Evolutionary conservation across 1,140 invertebrate genomes (phyloP).

Genomic region (Plutomurus gul): DNA sequence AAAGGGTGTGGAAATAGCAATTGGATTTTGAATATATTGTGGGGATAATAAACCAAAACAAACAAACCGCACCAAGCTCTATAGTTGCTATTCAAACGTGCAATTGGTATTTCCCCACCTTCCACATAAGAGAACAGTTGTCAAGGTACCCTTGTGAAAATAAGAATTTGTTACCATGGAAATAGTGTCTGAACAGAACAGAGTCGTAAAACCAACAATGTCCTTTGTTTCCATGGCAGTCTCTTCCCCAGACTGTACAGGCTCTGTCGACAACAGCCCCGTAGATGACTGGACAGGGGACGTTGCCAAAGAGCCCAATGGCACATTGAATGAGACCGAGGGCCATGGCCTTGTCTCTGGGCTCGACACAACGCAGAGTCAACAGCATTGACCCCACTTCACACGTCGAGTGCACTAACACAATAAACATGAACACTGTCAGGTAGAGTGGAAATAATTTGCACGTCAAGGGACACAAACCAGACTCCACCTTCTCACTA

Average conservation of each 20-base stretch:
- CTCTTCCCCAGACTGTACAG: slow-evolving; percentile 81
- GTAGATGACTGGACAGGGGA: slow-evolving; percentile 90
- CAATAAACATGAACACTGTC: slow-evolving; percentile 60
- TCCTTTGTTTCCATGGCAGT: slow-evolving; percentile 33
- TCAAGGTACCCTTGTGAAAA: not conserved
- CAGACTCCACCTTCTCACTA: slow-evolving; percentile 63
- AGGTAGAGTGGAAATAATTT: slow-evolving; percentile 85
- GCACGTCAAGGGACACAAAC: slow-evolving; percentile 79
- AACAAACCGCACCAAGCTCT: not conserved
- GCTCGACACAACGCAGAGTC: slow-evolving; percentile 87
- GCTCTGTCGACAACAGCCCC: slow-evolving; percentile 89
- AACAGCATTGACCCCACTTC: slow-evolving; percentile 89
- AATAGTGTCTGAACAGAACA: slow-evolving; percentile 79
- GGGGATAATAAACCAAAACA: not conserved
- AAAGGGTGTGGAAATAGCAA: too few relatives aligned
- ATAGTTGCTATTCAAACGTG: not conserved
- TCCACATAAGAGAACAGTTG: not conserved
- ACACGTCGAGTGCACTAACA: slow-evolving; percentile 85
- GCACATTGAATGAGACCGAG: slow-evolving; percentile 90
- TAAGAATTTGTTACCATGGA: slow-evolving; percentile 69
- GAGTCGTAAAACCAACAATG: slow-evolving; percentile 81
- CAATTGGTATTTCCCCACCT: too few relatives aligned
- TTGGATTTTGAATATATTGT: too few relatives aligned
- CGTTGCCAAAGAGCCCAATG: slow-evolving; percentile 89
- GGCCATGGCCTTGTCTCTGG: slow-evolving; percentile 90